These are phyloP conservation scores for Branchellion lobata DNA, from an alignment of 2,888 invertebrate species.

Conservation along the genomic window DNA sequence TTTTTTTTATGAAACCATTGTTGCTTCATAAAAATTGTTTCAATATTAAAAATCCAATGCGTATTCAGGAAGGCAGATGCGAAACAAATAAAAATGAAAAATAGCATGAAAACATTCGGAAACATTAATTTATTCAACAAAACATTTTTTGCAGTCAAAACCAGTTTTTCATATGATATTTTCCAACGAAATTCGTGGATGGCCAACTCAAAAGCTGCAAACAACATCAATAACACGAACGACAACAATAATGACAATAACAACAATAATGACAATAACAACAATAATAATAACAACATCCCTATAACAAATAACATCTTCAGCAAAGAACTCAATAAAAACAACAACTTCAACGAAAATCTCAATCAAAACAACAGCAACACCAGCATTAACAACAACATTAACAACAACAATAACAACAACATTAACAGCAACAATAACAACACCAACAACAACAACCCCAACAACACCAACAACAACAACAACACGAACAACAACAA, in stretches of 20 bases:
- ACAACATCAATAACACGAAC: neutral
- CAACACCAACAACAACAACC: slow-evolving; percentile 7
- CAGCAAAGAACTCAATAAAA: neutral
- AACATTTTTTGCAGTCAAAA: neutral
- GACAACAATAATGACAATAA: slow-evolving; percentile 11
- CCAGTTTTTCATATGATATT: slow-evolving; percentile 7
- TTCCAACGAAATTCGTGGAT: neutral
- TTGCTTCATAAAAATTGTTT: too few relatives aligned
- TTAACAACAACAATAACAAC: neutral
- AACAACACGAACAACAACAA: slow-evolving; percentile 14
- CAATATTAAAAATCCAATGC: too few relatives aligned
- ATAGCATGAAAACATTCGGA: too few relatives aligned
- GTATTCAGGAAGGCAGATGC: too few relatives aligned
- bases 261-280: slow-evolving; percentile 18
- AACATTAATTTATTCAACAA: too few relatives aligned
- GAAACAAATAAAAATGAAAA: too few relatives aligned
- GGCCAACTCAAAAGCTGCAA: neutral
- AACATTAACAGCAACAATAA: neutral
- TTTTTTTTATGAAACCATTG: too few relatives aligned
- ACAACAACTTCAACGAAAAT: slow-evolving; percentile 20
- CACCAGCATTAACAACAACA: neutral
- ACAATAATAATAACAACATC: slow-evolving; percentile 28
- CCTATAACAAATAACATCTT: neutral
- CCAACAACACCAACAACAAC: slow-evolving; percentile 4
- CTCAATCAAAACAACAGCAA: neutral